Conservation (phyloP, 2,113 vertebrate genomes). For the Steatornis caripensis region DNA sequence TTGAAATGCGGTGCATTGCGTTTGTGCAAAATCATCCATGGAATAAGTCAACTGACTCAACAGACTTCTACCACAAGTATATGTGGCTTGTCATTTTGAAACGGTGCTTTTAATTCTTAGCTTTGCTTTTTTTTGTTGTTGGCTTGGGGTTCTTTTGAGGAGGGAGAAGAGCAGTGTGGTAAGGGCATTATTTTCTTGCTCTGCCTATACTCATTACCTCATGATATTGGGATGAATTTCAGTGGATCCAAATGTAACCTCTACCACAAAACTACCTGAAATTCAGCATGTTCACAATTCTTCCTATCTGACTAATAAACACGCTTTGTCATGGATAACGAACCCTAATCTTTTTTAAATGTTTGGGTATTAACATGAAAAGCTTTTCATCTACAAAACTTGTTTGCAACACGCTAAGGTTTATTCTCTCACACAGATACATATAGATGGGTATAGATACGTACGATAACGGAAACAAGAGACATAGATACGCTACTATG, state of each 20-base stretch:
- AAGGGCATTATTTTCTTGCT: neutral
- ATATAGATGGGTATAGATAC: neutral
- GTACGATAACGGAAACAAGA: neutral
- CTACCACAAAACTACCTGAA: neutral
- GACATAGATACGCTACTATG: rapidly evolving
- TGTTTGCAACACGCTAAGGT: neutral
- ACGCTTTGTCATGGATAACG: neutral
- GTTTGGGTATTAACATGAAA: neutral
- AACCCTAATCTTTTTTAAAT: neutral
- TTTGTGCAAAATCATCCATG: neutral
- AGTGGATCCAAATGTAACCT: neutral
- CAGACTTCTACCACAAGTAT: neutral
- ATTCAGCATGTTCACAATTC: neutral
- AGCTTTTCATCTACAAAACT: neutral
- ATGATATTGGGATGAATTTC: neutral
- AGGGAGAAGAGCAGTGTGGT: neutral
- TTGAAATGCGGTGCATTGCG: neutral
- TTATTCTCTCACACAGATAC: neutral
- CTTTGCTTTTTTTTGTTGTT: neutral
- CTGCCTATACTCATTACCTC: neutral
- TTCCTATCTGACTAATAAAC: neutral
- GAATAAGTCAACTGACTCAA: neutral
- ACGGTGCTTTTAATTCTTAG: neutral
- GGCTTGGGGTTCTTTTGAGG: neutral
- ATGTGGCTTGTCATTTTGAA: neutral